Base-by-base conservation (phyloP, 1,140 invertebrate species). In the Drosophila jambulina region DNA sequence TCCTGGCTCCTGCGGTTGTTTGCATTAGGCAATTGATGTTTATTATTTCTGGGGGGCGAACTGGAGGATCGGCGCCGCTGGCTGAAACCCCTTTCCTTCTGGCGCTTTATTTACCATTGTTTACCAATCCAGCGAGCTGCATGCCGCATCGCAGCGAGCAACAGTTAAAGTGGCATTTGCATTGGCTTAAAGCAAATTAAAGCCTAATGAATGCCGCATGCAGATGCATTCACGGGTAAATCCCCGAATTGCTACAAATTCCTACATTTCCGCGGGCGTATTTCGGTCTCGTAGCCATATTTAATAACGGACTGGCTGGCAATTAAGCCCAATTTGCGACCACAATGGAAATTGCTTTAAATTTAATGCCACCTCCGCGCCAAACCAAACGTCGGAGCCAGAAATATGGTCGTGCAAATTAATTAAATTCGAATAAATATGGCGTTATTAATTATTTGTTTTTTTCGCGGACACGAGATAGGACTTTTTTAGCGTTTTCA, bases 1-100 rank as follows among this genome's bases (percentile, higher is more conserved):
- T 54, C 29, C 32, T 36, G 34, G 15, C 32, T 38, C 46, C 67
- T 81, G 78, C 63, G 64, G 40, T 38, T 80, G 70, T 87, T 86
- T 82, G 76, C 65, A 87, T 87, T 82, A 51, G 76, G 59, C 83
- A 82, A 86, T 87, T 87, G 83, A 87, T 74, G 83, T 83, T 80
- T 79, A 75, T 83, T 78, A 82, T 78, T 54, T 56, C 51, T 56
- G 45, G 21, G 21, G 69, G 65, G 82, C 49, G 67, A 57, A 42
- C 34, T n/a, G 38, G 38, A 57, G 64, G 25, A 71, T 53, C 29
- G 48, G 19, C 68, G 51, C 29, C 53, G 21, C n/a, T 21, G 23
- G n/a, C 17, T 29, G 21, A 13, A 21, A n/a, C 19, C 67, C 59
- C 32, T 38, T 46, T 17, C 15, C 51, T 23, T 32, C 17, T 12